A percentile compares a stretch with the other conserved stretches of the same genome.
These are phyloP conservation scores for Streptopelia turtur DNA, from an alignment of 2,797 vertebrate genomes.

Conservation along the genomic window DNA sequence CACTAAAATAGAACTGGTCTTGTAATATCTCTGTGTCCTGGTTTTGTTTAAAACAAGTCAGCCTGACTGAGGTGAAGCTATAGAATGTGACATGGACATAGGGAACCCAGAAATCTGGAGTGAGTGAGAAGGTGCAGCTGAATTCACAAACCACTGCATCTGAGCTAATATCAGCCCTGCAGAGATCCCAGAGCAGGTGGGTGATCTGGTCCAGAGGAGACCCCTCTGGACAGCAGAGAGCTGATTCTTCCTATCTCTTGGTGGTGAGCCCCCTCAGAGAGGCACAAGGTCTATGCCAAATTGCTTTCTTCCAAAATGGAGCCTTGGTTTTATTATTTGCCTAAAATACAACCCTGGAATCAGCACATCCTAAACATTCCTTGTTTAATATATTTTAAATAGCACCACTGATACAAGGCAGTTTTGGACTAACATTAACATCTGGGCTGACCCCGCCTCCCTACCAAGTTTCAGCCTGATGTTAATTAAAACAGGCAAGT, in stretches of 20 bases:
- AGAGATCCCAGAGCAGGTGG: not conserved
- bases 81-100: not conserved
- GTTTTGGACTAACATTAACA: conserved; percentile 83
- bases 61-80: not conserved
- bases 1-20: no score
- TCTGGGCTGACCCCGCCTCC: conserved; percentile 80
- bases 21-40: no score
- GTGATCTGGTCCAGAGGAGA: not conserved
- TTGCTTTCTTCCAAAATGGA: not conserved
- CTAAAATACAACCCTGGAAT: conserved; percentile 56
- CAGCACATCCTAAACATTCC: conserved; percentile 57
- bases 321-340: conserved; percentile 27
- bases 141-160: not conserved
- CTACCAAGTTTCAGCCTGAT: conserved; percentile 80
- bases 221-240: not conserved
- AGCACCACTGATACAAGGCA: conserved; percentile 73
- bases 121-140: not conserved
- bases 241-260: not conserved
- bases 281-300: not conserved
- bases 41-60: not conserved
- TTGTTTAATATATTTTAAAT: conserved; percentile 50
- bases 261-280: not conserved
- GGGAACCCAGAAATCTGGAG: not conserved
- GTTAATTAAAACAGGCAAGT: conserved; percentile 86
- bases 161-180: not conserved